Conservation (phyloP, 2,888 invertebrate species). For the Coenonympha arcania region DNA sequence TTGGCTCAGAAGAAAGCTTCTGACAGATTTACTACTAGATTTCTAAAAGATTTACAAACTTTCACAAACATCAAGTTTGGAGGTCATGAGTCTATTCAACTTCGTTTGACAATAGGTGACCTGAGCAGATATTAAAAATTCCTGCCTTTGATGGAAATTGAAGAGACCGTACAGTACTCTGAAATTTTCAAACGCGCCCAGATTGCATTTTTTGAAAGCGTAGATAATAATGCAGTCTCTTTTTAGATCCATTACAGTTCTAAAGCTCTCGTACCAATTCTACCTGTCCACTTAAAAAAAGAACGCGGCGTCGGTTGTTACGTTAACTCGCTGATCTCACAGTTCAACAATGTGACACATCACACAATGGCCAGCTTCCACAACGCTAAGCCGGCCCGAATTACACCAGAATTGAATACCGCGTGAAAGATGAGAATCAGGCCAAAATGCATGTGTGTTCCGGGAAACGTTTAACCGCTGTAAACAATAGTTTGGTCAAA, state of each 20-base stretch:
- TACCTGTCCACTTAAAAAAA: conserved; percentile 17
- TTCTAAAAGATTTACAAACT: background rate
- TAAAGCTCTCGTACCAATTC: conserved; percentile 4
- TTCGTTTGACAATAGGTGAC: background rate
- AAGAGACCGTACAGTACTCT: too few relatives aligned
- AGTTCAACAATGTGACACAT: conserved; percentile 44
- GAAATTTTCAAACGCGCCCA: background rate
- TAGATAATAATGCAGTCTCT: background rate
- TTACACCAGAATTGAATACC: conserved; percentile 38
- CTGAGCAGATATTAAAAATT: background rate
- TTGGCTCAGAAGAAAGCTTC: too few relatives aligned
- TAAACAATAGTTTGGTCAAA: conserved; percentile 6
- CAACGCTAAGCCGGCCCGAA: conserved; percentile 45
- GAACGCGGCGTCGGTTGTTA: conserved; percentile 18
- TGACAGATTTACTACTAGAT: too few relatives aligned
- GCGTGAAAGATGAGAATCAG: conserved; percentile 53
- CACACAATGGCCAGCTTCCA: conserved; percentile 42
- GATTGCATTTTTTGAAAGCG: background rate
- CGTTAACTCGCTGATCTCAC: conserved; percentile 16
- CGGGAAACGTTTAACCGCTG: conserved; percentile 39
- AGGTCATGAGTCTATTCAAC: background rate
- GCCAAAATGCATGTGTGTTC: conserved; percentile 46
- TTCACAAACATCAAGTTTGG: background rate
- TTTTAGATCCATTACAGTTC: conserved; percentile 1
- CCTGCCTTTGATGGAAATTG: background rate